Evolutionary conservation across 2,888 invertebrate genomes (phyloP).

Genomic region (Drosophila silvestris): DNA sequence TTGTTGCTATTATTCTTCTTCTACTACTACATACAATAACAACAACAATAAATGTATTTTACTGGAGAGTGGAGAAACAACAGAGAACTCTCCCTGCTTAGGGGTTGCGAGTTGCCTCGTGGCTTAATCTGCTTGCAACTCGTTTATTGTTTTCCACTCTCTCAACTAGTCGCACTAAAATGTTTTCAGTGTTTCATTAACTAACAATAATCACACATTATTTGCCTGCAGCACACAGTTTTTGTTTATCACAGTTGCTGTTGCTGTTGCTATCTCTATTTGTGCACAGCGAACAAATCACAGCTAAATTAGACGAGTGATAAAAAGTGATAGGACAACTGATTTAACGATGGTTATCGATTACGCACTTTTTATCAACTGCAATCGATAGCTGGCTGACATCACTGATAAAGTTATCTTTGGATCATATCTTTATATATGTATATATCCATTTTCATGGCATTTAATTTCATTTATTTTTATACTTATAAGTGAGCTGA

Average conservation of each 20-base stretch:
- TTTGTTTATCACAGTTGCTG: slow-evolving; percentile 9
- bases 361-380: slow-evolving; percentile 3
- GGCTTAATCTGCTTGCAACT: slow-evolving; percentile 1
- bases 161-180: slow-evolving; percentile 62
- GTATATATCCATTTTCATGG: slow-evolving; percentile 5
- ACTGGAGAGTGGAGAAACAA: slow-evolving; percentile 16
- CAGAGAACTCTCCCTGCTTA: not conserved
- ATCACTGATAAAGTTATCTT: not conserved
- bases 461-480: slow-evolving; percentile 11
- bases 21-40: slow-evolving; percentile 1
- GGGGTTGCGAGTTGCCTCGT: not conserved
- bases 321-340: slow-evolving; percentile 9
- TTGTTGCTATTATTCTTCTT: slow-evolving; percentile 12
- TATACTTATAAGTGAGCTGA: not conserved
- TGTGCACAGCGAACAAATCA: slow-evolving; percentile 19
- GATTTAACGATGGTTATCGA: slow-evolving; percentile 28
- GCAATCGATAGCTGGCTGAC: slow-evolving; percentile 4
- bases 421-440: not conserved
- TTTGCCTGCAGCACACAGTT: not conserved
- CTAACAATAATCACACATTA: slow-evolving; percentile 18
- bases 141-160: slow-evolving; percentile 3
- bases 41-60: slow-evolving; percentile 46
- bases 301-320: slow-evolving; percentile 28
- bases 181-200: slow-evolving; percentile 64
- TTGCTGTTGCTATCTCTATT: slow-evolving; percentile 14